Evolutionary conservation across 2,797 vertebrate species (phyloP), one percentile per base, ranked within the genome.

Genomic region (Enteromius argenteus): DNA sequence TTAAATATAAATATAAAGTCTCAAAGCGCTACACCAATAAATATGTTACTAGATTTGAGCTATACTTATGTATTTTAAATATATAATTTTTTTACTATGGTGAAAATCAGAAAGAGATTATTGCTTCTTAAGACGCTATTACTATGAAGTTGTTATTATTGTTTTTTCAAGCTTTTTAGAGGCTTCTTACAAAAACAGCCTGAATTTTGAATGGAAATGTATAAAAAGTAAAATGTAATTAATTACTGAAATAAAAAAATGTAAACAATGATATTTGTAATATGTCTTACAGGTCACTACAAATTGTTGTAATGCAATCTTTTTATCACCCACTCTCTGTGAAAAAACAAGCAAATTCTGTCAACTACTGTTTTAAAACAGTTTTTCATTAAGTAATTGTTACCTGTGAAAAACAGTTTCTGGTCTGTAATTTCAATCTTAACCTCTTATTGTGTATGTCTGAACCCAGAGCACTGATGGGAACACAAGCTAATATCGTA

Each of bases 361-460:
- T 19, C 37, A 11, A 44, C 51, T 68, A 23, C 35, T 30, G 39
- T 66, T 11, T 67, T 67, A 69, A 44, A 78, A 56, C 14, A 11
- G 3, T 27, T 27, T 27, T 1, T 17, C 11, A 79, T 79, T 35
- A 66, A 76, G 58, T 53, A 51, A 83, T 56, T 66, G 62, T 83
- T 76, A 76, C 9, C 39, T 78, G 74, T 84, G 19, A 83, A 75
- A 67, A 56, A 44, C 81, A 13, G 74, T 68, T 69, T 56, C 64
- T 44, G 60, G 74, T 66, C 37, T 78, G 21, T 69, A 84, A 84
- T 84, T 21, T 71, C 23, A 78, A 21, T 60, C 37, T 69, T 32
- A 49, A 37, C 13, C 66, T 37, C 14, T 73, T 75, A 75, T 42
- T 83, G 81, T 53, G 14, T n/a, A 23, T 76, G 81, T 67, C 15